Evolutionary conservation across 53 echinoderm and acorn worm species (phyloP).

Genomic region (Hippasteria phrygiana): DNA sequence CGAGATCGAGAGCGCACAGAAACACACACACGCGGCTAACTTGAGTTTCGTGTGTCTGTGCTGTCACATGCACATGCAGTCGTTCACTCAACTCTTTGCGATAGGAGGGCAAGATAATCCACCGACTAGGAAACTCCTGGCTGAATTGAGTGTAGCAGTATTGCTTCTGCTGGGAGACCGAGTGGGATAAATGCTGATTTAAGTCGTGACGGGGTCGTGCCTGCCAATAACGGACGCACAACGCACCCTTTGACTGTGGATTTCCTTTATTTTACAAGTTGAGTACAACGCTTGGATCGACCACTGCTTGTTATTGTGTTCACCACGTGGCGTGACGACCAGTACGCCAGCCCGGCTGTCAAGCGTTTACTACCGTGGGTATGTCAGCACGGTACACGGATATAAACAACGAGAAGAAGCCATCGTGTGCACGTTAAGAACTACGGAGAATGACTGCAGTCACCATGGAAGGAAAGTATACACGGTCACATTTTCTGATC

Average conservation of each 20-base stretch:
- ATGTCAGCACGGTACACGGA: too few species aligned
- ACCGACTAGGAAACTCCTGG: neutral
- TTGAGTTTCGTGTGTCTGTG: neutral
- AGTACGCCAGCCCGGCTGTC: neutral
- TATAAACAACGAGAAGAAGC: neutral
- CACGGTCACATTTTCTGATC: neutral
- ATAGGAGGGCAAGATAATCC: neutral
- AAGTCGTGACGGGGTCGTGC: neutral
- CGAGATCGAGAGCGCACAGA: neutral
- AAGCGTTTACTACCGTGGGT: neutral
- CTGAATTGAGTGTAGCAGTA: neutral
- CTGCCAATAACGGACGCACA: neutral
- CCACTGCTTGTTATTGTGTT: constrained; percentile 7
- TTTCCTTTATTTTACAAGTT: neutral
- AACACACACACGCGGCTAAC: constrained; percentile 30
- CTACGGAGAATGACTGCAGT: neutral
- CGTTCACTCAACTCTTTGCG: constrained; percentile 30
- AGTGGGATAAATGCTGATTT: neutral
- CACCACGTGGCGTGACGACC: constrained; percentile 34
- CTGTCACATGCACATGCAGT: neutral
- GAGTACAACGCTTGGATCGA: neutral
- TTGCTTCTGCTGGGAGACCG: neutral
- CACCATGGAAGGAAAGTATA: constrained; percentile 21
- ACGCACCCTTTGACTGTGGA: neutral
- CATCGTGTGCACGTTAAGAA: neutral